These are phyloP conservation scores for Microcebus tavaratra DNA, from an alignment of 2,113 vertebrate species.

Conservation along the genomic window DNA sequence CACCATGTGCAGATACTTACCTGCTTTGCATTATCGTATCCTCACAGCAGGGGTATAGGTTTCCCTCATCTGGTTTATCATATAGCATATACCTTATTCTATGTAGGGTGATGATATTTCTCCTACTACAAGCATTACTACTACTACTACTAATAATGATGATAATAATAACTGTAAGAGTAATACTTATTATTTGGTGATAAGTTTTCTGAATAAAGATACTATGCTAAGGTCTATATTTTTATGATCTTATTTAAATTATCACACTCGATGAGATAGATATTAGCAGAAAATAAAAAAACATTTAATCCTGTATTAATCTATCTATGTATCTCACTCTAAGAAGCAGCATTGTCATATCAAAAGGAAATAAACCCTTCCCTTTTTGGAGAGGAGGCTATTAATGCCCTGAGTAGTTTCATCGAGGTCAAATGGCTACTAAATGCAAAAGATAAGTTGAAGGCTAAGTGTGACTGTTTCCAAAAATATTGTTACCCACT, in stretches of 20 bases:
- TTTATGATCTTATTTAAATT: neutral
- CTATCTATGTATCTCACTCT: neutral
- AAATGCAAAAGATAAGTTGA: neutral
- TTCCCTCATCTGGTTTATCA: neutral
- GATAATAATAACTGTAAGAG: neutral
- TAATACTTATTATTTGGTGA: neutral
- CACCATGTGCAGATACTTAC: neutral
- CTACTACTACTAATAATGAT: neutral
- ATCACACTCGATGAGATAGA: neutral
- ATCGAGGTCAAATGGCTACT: neutral
- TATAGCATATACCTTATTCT: neutral
- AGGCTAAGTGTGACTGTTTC: neutral
- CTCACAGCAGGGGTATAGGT: neutral
- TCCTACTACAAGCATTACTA: no score
- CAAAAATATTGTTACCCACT: neutral
- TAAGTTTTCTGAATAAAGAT: neutral
- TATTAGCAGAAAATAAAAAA: neutral
- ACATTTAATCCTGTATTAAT: neutral
- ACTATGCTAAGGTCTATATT: neutral
- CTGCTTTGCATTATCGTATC: no score
- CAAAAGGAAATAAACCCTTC: neutral
- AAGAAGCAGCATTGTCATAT: neutral
- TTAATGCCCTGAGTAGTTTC: neutral
- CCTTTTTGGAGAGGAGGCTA: neutral
- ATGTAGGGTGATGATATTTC: neutral